Evolutionary conservation across 2,888 invertebrate species (phyloP).

Genomic region (Anorthoa munda): DNA sequence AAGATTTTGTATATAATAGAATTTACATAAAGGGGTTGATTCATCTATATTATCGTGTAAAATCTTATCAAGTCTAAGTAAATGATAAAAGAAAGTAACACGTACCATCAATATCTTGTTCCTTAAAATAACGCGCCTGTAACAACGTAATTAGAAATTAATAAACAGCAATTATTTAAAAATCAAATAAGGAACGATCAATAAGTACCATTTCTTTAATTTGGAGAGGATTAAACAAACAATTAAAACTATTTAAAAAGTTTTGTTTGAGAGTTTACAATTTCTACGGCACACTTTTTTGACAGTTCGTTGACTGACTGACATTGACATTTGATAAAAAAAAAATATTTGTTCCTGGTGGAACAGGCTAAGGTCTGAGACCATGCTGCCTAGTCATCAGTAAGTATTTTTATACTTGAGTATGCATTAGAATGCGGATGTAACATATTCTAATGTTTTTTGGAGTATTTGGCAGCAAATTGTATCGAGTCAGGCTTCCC

Average conservation of each 20-base stretch:
- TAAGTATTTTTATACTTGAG: too few relatives aligned
- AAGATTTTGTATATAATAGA: neutral
- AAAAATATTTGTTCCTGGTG: too few relatives aligned
- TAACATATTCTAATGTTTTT: too few relatives aligned
- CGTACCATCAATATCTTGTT: constrained; percentile 98
- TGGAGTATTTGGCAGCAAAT: too few relatives aligned
- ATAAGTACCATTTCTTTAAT: constrained; percentile 48
- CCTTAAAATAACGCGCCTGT: constrained; percentile 98
- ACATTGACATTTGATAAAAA: too few relatives aligned
- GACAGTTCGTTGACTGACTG: constrained; percentile 3
- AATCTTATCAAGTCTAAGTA: constrained; percentile 34
- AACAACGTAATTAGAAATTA: constrained; percentile 73
- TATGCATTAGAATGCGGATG: too few relatives aligned
- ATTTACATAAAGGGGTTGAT: neutral
- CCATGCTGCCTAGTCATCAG: too few relatives aligned
- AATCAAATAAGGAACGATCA: neutral
- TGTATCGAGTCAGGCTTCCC: too few relatives aligned
- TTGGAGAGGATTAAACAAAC: neutral
- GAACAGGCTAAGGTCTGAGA: too few relatives aligned
- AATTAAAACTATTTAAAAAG: neutral
- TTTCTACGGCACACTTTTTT: neutral
- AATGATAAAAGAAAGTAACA: constrained; percentile 30
- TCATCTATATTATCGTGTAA: constrained; percentile 16
- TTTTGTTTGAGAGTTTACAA: neutral
- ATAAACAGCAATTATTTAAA: neutral